Percentiles rank a stretch among this genome's conserved stretches.
Evolutionary conservation across 2,113 vertebrate species (phyloP).

Genomic region (Lota lota): DNA sequence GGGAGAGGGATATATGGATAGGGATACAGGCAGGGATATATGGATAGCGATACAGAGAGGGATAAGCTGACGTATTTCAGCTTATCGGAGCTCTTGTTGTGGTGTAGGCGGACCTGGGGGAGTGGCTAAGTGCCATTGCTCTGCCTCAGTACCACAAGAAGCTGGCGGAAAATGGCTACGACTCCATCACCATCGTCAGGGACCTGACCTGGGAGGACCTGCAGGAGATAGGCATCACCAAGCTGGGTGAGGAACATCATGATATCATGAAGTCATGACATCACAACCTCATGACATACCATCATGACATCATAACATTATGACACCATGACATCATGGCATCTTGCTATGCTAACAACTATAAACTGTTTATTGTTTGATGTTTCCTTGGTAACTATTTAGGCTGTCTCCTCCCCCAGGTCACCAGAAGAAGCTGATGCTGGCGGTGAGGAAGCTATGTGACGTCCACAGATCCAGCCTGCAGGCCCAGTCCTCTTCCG

Average conservation of each 20-base stretch:
- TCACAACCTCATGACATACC: neutral
- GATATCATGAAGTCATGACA: neutral
- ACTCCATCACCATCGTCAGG: constrained; percentile 88
- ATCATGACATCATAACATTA: neutral
- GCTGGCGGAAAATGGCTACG: constrained; percentile 89
- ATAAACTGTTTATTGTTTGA: too few relatives aligned
- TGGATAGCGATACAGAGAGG: too few relatives aligned
- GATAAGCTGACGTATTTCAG: too few relatives aligned
- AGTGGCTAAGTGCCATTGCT: constrained; percentile 92
- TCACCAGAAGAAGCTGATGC: constrained; percentile 97
- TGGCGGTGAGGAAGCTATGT: constrained; percentile 88
- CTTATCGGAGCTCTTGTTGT: too few relatives aligned
- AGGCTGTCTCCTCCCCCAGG: constrained; percentile 65
- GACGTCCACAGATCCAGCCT: constrained; percentile 83
- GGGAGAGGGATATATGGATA: too few relatives aligned
- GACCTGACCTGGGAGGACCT: constrained; percentile 95
- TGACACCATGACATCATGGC: neutral
- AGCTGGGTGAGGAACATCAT: constrained; percentile 80
- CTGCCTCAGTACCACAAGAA: constrained; percentile 92
- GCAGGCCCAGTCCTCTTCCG: constrained; percentile 65
- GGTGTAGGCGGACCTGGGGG: constrained; percentile 82
- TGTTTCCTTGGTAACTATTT: neutral
- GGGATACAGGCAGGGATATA: too few relatives aligned
- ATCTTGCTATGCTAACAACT: too few relatives aligned
- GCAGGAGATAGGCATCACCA: constrained; percentile 93